phyloP scores from a whole-genome alignment of 2,113 vertebrate genomes.

The Istiophorus platypterus region DNA sequence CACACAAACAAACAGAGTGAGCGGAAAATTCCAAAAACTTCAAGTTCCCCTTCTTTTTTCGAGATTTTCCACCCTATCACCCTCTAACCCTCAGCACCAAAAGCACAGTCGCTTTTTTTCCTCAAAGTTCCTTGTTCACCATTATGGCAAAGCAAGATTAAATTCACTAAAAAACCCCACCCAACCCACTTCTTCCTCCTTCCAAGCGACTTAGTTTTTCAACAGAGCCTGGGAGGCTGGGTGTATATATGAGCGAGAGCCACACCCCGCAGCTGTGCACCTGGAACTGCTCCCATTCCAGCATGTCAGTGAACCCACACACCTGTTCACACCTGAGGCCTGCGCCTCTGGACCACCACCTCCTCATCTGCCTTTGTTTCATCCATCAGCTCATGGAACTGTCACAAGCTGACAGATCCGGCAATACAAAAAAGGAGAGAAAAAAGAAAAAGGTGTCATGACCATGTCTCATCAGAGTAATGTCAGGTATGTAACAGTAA shows the following conservation, averaged over 20 bases:
- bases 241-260: constrained; percentile 50
- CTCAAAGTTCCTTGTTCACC: constrained; percentile 46
- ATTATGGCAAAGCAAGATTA: constrained; percentile 55
- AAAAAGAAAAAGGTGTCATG: constrained; percentile 23
- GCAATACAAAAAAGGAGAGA: not conserved
- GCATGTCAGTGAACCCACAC: constrained; percentile 83
- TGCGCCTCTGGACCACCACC: constrained; percentile 68
- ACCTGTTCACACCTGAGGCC: constrained; percentile 84
- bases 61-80: not conserved
- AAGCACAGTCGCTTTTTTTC: constrained; percentile 21
- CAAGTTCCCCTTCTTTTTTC: constrained; percentile 3
- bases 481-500: constrained; percentile 45
- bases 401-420: constrained; percentile 47
- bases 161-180: constrained; percentile 62
- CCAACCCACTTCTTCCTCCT: constrained; percentile 53
- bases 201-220: constrained; percentile 71
- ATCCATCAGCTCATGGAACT: constrained; percentile 64
- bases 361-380: constrained; percentile 64
- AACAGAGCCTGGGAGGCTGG: constrained; percentile 67
- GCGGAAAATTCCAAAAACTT: constrained; percentile 10
- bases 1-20: constrained; percentile 23
- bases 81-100: constrained; percentile 39
- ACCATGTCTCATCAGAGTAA: constrained; percentile 24
- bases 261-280: constrained; percentile 84
- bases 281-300: constrained; percentile 84